phyloP scores from a whole-genome alignment of 2,797 vertebrate species.

The Moxostoma hubbsi region DNA sequence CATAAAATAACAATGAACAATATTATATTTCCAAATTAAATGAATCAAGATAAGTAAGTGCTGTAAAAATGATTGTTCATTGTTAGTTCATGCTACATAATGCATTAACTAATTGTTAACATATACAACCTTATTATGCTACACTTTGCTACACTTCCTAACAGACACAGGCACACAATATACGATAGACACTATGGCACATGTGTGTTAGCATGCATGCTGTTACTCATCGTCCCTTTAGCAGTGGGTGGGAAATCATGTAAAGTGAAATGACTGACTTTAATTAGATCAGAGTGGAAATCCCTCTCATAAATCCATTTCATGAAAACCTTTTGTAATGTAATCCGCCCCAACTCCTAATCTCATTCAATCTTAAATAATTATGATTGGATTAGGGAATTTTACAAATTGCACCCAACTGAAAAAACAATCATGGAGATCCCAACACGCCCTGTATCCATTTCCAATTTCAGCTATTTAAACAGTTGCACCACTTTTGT shows the following conservation, averaged over 20 bases:
- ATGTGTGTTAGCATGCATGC: slow-evolving; percentile 11
- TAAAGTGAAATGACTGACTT: slow-evolving; percentile 45
- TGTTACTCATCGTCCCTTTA: slow-evolving; percentile 45
- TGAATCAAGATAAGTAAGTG: too few relatives aligned
- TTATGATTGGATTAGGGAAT: slow-evolving; percentile 52
- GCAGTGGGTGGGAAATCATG: slow-evolving; percentile 23
- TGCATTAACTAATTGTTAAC: too few relatives aligned
- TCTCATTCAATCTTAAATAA: slow-evolving; percentile 66
- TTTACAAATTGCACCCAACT: not conserved
- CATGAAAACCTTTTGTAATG: slow-evolving; percentile 54
- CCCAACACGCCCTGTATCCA: slow-evolving; percentile 13
- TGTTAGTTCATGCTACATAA: too few relatives aligned
- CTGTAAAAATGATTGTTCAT: too few relatives aligned
- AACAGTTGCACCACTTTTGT: too few relatives aligned
- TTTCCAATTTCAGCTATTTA: slow-evolving; percentile 2
- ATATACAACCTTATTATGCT: not conserved
- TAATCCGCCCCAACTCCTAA: slow-evolving; percentile 61
- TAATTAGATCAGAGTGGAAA: slow-evolving; percentile 60
- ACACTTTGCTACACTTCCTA: slow-evolving; percentile 1
- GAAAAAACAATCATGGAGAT: slow-evolving; percentile 30
- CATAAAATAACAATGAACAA: too few relatives aligned
- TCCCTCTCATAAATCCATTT: slow-evolving; percentile 55
- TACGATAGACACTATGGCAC: not conserved
- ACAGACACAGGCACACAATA: not conserved
- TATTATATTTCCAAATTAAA: too few relatives aligned